Conservation (phyloP, 30 jellyfish, hydroid and myxozoan species). For the Aurelia aurita region DNA sequence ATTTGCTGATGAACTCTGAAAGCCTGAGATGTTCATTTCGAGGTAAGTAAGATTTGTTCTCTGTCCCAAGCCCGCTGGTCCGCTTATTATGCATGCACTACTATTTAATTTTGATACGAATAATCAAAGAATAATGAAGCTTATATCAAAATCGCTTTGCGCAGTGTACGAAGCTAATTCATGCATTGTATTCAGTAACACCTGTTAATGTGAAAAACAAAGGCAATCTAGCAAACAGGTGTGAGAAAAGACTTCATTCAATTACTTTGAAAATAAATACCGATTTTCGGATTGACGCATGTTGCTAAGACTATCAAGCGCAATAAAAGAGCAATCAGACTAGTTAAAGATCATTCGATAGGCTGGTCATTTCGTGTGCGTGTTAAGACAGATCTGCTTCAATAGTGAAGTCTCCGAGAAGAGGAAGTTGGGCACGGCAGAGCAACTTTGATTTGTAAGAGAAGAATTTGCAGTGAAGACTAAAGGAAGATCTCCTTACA, state of each 20-base stretch:
- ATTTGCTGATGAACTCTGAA: too few species aligned
- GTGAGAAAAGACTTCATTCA: conserved; percentile 36
- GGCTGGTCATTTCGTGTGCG: conserved; percentile 43
- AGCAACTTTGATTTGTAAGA: not conserved
- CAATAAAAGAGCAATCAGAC: conserved; percentile 61
- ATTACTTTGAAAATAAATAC: conserved; percentile 44
- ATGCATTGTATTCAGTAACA: conserved; percentile 13
- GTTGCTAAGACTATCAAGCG: conserved; percentile 60
- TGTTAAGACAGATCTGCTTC: not conserved
- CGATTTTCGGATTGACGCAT: conserved; percentile 58
- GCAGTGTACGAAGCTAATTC: conserved; percentile 37
- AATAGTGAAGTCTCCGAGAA: not conserved
- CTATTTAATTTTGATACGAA: not conserved
- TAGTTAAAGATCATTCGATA: conserved; percentile 1
- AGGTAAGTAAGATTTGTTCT: too few species aligned
- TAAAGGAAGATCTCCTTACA: not conserved
- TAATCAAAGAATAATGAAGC: conserved; percentile 2
- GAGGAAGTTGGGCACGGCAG: not conserved
- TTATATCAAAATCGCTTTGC: conserved; percentile 28
- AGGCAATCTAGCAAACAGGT: conserved; percentile 51
- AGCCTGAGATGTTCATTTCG: too few species aligned
- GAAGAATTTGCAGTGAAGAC: not conserved
- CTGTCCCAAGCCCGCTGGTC: too few species aligned
- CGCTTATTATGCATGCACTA: not conserved
- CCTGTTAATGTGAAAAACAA: conserved; percentile 63